Percentiles rank a stretch among this genome's conserved stretches.
Conservation (phyloP, 2,113 vertebrate species). For the Aldabrachelys gigantea region DNA sequence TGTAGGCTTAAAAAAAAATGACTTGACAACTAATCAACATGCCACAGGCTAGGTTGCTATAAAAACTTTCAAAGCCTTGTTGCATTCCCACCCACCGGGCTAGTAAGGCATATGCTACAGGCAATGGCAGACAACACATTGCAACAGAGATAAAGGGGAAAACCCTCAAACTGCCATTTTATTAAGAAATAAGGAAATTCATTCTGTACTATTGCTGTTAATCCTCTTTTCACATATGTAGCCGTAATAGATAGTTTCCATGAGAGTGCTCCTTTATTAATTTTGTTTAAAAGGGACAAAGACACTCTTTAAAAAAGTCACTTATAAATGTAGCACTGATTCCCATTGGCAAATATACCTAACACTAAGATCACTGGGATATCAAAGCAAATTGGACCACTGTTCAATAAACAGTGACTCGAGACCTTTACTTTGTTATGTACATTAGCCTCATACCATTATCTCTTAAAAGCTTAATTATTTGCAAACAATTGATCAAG, state of each 20-base stretch:
- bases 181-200: conserved; percentile 58
- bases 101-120: conserved; percentile 34
- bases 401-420: conserved; percentile 71
- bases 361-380: conserved; percentile 68
- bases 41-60: conserved; percentile 75
- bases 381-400: conserved; percentile 78
- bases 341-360: conserved; percentile 44
- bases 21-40: conserved; percentile 70
- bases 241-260: not conserved
- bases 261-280: not conserved
- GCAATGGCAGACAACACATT: conserved; percentile 49
- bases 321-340: conserved; percentile 13
- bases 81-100: conserved; percentile 60
- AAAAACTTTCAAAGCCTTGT: conserved; percentile 79
- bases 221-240: not conserved
- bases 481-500: conserved; percentile 91
- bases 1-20: conserved; percentile 64
- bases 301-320: not conserved
- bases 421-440: conserved; percentile 79
- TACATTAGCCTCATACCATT: conserved; percentile 83
- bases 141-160: conserved; percentile 21
- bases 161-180: conserved; percentile 56
- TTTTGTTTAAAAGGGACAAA: not conserved
- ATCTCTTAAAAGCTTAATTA: conserved; percentile 91
- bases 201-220: not conserved